Evolutionary conservation across 2,113 vertebrate species (phyloP).

Genomic region (Perca schrenkii): DNA sequence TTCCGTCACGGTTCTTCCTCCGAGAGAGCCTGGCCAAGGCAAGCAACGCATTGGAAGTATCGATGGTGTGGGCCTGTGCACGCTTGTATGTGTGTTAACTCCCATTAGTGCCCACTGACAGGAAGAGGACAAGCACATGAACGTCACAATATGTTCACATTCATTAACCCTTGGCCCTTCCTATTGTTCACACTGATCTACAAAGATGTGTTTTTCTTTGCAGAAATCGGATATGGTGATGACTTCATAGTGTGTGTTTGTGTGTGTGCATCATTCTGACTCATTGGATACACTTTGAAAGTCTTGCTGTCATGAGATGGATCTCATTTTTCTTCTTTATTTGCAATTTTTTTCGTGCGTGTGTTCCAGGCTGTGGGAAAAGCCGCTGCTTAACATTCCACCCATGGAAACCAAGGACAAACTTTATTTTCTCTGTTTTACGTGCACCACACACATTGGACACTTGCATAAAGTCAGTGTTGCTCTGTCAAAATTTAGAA

Average conservation of each 20-base stretch:
- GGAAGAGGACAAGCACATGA: slow-evolving; percentile 33
- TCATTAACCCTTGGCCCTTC: slow-evolving; percentile 25
- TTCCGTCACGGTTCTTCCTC: slow-evolving; percentile 43
- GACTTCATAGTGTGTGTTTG: not conserved
- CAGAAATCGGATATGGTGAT: not conserved
- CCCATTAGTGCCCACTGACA: slow-evolving; percentile 9
- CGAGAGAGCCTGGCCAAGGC: slow-evolving; percentile 8
- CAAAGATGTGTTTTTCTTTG: not conserved
- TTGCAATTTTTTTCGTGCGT: not conserved
- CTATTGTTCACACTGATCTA: slow-evolving; percentile 44
- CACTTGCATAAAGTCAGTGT: not conserved
- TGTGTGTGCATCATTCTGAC: slow-evolving; percentile 4
- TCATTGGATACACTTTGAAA: not conserved
- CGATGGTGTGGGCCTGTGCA: not conserved
- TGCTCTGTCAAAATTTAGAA: not conserved
- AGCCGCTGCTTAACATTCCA: slow-evolving; percentile 48
- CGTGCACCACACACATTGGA: slow-evolving; percentile 25
- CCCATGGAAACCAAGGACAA: slow-evolving; percentile 56
- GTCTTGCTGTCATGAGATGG: not conserved
- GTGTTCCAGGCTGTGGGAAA: slow-evolving; percentile 26
- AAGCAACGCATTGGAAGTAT: slow-evolving; percentile 3
- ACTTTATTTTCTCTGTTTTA: slow-evolving; percentile 39
- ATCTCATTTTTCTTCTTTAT: not conserved
- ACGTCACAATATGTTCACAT: not conserved
- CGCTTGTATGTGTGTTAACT: not conserved